Percentiles rank a stretch among this genome's conserved stretches.
These are phyloP conservation scores for Apotomis betuletana DNA, from an alignment of 2,888 invertebrate species.

Conservation along the genomic window DNA sequence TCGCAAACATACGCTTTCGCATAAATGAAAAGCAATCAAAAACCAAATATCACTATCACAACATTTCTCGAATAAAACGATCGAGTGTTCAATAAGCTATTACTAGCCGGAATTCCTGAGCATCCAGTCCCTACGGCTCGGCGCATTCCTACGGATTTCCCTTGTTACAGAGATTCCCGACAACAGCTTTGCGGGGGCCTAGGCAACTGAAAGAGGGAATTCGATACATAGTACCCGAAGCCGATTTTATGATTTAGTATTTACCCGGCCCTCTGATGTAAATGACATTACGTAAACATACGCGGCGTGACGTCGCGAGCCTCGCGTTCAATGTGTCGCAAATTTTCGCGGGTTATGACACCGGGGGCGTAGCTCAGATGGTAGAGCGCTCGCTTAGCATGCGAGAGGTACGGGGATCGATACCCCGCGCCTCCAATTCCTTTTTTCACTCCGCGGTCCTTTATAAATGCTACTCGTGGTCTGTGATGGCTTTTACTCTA, in stretches of 20 bases:
- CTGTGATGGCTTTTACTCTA: too few species aligned
- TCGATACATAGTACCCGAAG: conserved; percentile 4
- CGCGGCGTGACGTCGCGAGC: conserved; percentile 3
- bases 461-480: too few species aligned
- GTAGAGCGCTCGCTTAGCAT: conserved; percentile 81
- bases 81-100: conserved; percentile 16
- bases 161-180: conserved; percentile 28
- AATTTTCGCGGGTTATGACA: neutral
- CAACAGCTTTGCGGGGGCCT: conserved; percentile 16
- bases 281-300: neutral
- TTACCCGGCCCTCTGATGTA: neutral
- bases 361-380: conserved; percentile 77
- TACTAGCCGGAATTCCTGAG: conserved; percentile 15
- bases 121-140: conserved; percentile 8
- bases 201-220: conserved; percentile 10
- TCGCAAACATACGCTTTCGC: too few species aligned
- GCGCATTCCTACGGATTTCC: conserved; percentile 14
- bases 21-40: neutral
- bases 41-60: neutral
- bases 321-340: neutral
- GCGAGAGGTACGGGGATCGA: conserved; percentile 84
- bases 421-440: conserved; percentile 80
- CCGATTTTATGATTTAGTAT: conserved; percentile 13
- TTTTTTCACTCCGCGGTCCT: neutral
- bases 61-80: conserved; percentile 23